Conservation (phyloP, 2,888 invertebrate genomes). For the Pomacea canaliculata region DNA sequence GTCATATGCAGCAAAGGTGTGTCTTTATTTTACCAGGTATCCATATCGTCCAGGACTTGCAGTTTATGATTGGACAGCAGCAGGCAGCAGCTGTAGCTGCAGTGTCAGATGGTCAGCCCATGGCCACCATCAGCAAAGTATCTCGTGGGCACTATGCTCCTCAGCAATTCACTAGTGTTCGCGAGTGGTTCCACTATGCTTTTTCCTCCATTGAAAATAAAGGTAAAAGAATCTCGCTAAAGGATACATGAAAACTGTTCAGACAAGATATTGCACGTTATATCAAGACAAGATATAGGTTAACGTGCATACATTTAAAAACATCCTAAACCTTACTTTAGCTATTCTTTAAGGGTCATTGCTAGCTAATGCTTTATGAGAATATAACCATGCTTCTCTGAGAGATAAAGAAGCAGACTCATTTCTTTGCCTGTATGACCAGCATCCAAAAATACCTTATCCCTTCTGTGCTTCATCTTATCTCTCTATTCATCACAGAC, state of each 20-base stretch:
- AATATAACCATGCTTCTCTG: too few species aligned
- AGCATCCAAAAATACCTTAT: too few species aligned
- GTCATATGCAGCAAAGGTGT: too few species aligned
- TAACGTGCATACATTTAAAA: not conserved
- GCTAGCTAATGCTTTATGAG: too few species aligned
- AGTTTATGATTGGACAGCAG: constrained; percentile 83
- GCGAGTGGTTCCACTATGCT: constrained; percentile 97
- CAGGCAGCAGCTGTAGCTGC: constrained; percentile 20
- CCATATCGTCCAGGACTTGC: constrained; percentile 89
- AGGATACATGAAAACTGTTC: not conserved
- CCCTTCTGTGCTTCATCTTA: not conserved
- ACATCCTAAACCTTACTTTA: too few species aligned
- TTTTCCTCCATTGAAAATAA: constrained; percentile 95
- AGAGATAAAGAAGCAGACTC: too few species aligned
- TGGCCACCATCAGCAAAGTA: constrained; percentile 90
- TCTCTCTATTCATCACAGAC: constrained; percentile 1
- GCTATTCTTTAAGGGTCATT: too few species aligned
- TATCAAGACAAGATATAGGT: not conserved
- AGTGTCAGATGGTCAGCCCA: constrained; percentile 19
- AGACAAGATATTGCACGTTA: not conserved
- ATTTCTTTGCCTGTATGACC: too few species aligned
- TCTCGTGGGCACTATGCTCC: constrained; percentile 93
- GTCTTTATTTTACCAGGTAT: constrained; percentile 39
- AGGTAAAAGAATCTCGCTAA: constrained; percentile 74
- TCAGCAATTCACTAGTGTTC: constrained; percentile 92